Conservation (phyloP, 1,140 invertebrate genomes). For the Ptiloglossa arizonensis region DNA sequence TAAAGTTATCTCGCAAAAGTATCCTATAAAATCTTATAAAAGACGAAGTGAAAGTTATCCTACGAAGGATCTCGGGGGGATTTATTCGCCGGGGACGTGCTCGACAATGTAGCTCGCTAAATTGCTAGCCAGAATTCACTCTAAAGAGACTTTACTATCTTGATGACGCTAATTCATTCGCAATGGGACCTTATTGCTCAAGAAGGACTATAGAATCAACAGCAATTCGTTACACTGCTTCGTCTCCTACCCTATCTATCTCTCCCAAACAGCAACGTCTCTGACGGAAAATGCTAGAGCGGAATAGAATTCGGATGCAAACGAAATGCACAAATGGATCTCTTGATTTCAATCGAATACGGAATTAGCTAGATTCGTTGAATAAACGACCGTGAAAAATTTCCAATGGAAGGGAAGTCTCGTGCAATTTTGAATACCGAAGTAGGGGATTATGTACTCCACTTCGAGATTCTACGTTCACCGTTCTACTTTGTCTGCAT, state of each 20-base stretch:
- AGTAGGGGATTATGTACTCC: no score
- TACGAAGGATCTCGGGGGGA: slow-evolving; percentile 35
- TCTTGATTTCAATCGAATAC: slow-evolving; percentile 8
- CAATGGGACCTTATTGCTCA: slow-evolving; percentile 33
- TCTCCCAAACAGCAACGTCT: background rate
- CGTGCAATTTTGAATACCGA: background rate
- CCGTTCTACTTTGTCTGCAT: no score
- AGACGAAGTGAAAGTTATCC: slow-evolving; percentile 47
- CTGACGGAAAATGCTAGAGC: no score
- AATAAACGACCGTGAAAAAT: background rate
- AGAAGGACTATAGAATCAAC: slow-evolving; percentile 12
- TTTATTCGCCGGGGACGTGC: slow-evolving; percentile 60
- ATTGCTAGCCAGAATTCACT: slow-evolving; percentile 51
- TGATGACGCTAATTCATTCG: slow-evolving; percentile 56
- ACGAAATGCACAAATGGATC: background rate
- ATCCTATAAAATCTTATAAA: slow-evolving; percentile 30
- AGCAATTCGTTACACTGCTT: slow-evolving; percentile 22
- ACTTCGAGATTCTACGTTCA: no score
- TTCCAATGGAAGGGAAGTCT: background rate
- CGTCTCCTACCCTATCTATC: background rate
- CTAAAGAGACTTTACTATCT: slow-evolving; percentile 53
- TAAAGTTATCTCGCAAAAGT: slow-evolving; percentile 33
- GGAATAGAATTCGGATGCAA: slow-evolving; percentile 1
- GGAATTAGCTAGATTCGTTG: background rate
- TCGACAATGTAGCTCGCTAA: slow-evolving; percentile 54